Evolutionary conservation across 2,888 invertebrate species (phyloP).

Genomic region (Catocala fraxini): DNA sequence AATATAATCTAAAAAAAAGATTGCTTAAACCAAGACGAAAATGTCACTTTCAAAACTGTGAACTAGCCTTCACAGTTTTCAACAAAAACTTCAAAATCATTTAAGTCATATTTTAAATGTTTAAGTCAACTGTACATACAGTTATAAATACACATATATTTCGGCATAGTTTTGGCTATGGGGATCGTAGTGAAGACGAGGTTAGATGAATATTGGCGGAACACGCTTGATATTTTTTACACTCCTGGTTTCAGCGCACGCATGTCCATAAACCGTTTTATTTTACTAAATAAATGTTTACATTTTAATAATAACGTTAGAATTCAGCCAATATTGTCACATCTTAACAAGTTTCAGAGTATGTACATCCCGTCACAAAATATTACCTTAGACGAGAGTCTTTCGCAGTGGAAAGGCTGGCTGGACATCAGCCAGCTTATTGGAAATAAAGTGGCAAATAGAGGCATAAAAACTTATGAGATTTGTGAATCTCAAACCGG

Average conservation of each 20-base stretch:
- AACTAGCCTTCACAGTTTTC: no score
- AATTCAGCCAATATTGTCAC: constrained; percentile 1
- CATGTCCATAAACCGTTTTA: constrained; percentile 3
- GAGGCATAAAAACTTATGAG: constrained; percentile 40
- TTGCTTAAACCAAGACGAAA: no score
- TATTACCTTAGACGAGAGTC: constrained; percentile 36
- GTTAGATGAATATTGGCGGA: no score
- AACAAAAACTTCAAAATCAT: no score
- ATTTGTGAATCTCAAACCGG: constrained; percentile 46
- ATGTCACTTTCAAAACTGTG: no score
- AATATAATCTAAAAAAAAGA: no score
- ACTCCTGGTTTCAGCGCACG: constrained; percentile 3
- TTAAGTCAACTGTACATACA: no score
- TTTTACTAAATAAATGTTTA: constrained; percentile 3
- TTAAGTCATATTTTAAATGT: no score
- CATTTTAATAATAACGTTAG: constrained; percentile 3
- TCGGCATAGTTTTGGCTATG: no score
- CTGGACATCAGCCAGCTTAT: constrained; percentile 35
- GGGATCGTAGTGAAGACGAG: no score
- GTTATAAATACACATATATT: no score
- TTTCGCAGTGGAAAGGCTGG: constrained; percentile 39
- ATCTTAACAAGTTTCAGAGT: neutral
- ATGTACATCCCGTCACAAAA: constrained; percentile 23
- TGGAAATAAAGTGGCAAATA: constrained; percentile 27
- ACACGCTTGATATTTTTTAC: neutral